A percentile compares a stretch with the other conserved stretches of the same genome.
These are phyloP conservation scores for Steromphala cineraria DNA, from an alignment of 2,888 invertebrate species.

Conservation along the genomic window DNA sequence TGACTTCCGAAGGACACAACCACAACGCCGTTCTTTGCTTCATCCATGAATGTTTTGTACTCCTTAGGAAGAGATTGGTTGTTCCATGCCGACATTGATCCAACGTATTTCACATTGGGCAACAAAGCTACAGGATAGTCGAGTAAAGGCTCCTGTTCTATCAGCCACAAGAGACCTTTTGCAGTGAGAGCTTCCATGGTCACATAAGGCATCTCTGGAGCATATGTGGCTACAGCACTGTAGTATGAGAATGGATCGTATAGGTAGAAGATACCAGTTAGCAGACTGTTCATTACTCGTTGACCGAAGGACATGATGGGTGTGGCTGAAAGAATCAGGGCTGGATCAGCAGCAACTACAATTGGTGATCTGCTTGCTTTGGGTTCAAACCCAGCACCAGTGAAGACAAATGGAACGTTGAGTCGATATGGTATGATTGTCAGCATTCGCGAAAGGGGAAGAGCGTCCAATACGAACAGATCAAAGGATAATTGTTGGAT, in stretches of 20 bases:
- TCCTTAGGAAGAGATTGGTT: slow-evolving; percentile 35
- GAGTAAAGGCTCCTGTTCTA: slow-evolving; percentile 42
- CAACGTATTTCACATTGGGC: slow-evolving; percentile 44
- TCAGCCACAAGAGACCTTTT: slow-evolving; percentile 38
- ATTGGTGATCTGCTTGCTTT: slow-evolving; percentile 1
- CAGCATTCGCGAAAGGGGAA: not conserved
- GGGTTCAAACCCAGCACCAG: not conserved
- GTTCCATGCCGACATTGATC: slow-evolving; percentile 32
- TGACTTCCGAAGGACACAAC: slow-evolving; percentile 54
- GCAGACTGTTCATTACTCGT: not conserved
- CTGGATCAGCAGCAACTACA: slow-evolving; percentile 4
- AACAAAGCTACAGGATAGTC: slow-evolving; percentile 39
- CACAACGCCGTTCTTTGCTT: slow-evolving; percentile 41
- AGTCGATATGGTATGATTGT: slow-evolving; percentile 30
- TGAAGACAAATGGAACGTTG: slow-evolving; percentile 31
- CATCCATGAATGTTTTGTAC: slow-evolving; percentile 37
- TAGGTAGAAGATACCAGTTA: too few relatives aligned
- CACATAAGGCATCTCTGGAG: slow-evolving; percentile 37
- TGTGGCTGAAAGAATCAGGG: not conserved
- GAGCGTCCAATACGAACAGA: slow-evolving; percentile 32
- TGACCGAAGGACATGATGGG: slow-evolving; percentile 19
- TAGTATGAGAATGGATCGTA: slow-evolving; percentile 29
- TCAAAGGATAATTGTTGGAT: slow-evolving; percentile 26
- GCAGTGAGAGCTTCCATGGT: slow-evolving; percentile 28
- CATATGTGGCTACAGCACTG: slow-evolving; percentile 33